Percentiles rank a stretch among this genome's conserved stretches.
These are phyloP conservation scores for Andrena bucephala DNA, from an alignment of 2,888 invertebrate species.

Conservation along the genomic window DNA sequence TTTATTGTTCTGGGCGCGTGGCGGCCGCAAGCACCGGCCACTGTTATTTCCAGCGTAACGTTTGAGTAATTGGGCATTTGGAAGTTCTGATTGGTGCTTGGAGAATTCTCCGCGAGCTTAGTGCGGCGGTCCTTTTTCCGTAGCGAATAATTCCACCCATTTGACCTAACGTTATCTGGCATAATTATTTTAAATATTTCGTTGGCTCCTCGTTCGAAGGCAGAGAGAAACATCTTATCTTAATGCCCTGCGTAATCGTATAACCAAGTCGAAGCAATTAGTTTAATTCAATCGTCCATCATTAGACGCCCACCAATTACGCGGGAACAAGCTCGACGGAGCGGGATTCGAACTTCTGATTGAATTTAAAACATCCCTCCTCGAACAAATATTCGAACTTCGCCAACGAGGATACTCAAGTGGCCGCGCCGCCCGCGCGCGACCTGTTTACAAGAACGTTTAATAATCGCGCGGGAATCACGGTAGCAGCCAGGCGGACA, in stretches of 20 bases:
- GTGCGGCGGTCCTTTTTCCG: background rate
- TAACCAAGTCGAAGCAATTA: background rate
- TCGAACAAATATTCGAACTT: slow-evolving; percentile 12
- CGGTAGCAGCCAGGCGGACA: background rate
- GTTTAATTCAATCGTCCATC: slow-evolving; percentile 8
- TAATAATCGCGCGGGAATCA: slow-evolving; percentile 11
- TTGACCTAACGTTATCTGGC: background rate
- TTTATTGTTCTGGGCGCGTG: slow-evolving; percentile 5
- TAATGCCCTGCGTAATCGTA: background rate
- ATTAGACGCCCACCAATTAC: slow-evolving; percentile 1
- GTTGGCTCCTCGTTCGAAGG: background rate
- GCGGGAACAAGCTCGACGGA: slow-evolving; percentile 14
- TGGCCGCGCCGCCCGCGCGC: background rate
- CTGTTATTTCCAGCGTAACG: background rate
- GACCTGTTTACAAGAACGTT: slow-evolving; percentile 18
- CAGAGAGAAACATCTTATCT: too few species aligned
- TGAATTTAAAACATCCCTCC: slow-evolving; percentile 18
- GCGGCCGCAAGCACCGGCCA: too few species aligned
- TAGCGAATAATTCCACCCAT: background rate
- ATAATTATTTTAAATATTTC: background rate
- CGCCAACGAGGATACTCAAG: background rate
- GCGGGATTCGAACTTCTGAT: slow-evolving; percentile 5
- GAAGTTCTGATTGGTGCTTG: background rate
- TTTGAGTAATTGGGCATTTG: background rate
- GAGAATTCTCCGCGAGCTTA: background rate